Percentiles rank a stretch among this genome's conserved stretches.
phyloP scores from a whole-genome alignment of 2,113 vertebrate species.

The Psilopsiagon aymara region DNA sequence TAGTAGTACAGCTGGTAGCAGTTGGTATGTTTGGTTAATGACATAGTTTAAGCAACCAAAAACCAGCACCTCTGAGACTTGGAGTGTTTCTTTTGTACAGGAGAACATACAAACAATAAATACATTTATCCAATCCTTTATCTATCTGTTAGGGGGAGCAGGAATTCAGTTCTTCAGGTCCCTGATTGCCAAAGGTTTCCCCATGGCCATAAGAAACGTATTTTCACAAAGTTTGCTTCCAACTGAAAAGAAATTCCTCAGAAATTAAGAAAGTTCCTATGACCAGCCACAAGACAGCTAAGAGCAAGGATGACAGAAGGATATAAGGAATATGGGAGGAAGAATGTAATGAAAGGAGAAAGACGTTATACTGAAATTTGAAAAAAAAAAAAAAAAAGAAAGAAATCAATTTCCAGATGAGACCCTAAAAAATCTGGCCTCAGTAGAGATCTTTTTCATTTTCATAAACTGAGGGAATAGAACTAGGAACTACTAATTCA shows the following conservation, averaged over 20 bases:
- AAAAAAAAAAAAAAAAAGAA: background rate
- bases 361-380: background rate
- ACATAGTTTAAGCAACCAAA: background rate
- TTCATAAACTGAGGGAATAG: background rate
- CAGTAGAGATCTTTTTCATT: background rate
- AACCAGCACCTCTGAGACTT: background rate
- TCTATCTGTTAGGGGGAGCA: background rate
- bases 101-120: background rate
- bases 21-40: background rate
- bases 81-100: background rate
- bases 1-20: background rate
- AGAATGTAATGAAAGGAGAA: background rate
- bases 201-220: background rate
- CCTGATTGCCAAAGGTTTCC: background rate
- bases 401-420: background rate
- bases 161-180: background rate
- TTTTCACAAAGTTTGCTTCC: background rate
- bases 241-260: background rate
- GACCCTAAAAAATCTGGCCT: background rate
- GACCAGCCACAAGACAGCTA: background rate
- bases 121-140: background rate
- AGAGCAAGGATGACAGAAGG: background rate
- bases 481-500: background rate
- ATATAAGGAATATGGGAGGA: background rate
- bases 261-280: background rate